Evolutionary conservation across 2,113 vertebrate species (phyloP), one percentile per base, ranked within the genome.

Genomic region (Prolemur simus): DNA sequence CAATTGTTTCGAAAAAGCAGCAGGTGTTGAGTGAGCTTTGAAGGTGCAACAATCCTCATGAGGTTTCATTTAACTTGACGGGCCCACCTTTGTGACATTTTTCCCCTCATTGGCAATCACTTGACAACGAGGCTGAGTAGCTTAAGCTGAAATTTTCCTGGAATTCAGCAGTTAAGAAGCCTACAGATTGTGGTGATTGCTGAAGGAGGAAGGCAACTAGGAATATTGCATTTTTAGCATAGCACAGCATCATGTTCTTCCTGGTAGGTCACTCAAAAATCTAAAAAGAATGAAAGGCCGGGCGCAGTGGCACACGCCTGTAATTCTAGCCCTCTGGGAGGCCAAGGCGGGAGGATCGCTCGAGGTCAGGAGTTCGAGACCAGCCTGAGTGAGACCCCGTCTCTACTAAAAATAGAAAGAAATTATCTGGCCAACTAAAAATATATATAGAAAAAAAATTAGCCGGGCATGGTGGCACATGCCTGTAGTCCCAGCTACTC

Each of bases 141-240:
- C 11, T 77, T 11, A 91, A 94, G 29, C n/a, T 87, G 85, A 73
- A 92, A 92, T n/a, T 60, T 42, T 80, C 69, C 76, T 80, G 69
- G 37, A n/a, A 86, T 83, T 91, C 52, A 78, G 8, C 60, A 42
- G 77, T 96, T 25, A 29, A 1, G 47, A 37, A 60, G 12, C 64
- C 37, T 83, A 25, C 32, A 71, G 29, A 80, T 66, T 87, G 34
- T 13, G 73, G 20, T n/a, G 54, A 73, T 54, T 88, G 6, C 42
- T 80, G 23, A 68, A 92, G n/a, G 8, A 42, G 58, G 27, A 47
- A 56, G 42, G 42, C 42, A 45, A 42, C 47, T 90, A 68, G 29
- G 23, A 54, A 87, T 42, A n/a, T 29, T 32, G 34, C n/a, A 77
- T 73, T 87, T 91, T 87, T 85, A 83, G 12, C 34, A 32, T 56